These are phyloP conservation scores for Eulemur rufifrons DNA, from an alignment of 2,113 vertebrate genomes.

Conservation along the genomic window DNA sequence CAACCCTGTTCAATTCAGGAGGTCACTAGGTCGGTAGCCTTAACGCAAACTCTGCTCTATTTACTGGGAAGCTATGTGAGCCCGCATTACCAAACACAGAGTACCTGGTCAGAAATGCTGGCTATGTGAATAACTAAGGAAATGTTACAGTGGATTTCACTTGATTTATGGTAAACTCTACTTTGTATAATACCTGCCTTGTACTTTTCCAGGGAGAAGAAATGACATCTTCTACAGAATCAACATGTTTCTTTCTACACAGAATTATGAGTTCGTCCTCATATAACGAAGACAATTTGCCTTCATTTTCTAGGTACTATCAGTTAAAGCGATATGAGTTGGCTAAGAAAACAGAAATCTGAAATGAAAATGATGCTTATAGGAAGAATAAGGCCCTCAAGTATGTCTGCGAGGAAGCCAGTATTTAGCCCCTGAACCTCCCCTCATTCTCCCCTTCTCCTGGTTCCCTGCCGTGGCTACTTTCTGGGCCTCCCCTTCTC, in stretches of 20 bases:
- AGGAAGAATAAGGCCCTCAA: background rate
- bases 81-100: background rate
- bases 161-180: background rate
- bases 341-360: constrained; percentile 26
- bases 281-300: background rate
- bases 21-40: background rate
- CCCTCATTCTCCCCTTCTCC: background rate
- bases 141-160: background rate
- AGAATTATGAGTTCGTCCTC: constrained; percentile 28
- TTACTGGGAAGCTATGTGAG: background rate
- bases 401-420: background rate
- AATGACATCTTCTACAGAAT: background rate
- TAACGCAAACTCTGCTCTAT: background rate
- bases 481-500: background rate
- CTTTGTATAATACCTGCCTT: constrained; percentile 7
- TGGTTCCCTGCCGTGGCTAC: background rate
- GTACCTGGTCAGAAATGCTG: background rate
- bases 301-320: constrained; percentile 39
- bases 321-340: background rate
- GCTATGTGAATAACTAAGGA: background rate
- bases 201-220: constrained; percentile 41
- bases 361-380: background rate
- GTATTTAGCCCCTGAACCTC: background rate
- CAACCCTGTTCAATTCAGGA: background rate
- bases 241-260: background rate